These are phyloP conservation scores for Araneus ventricosus DNA, from an alignment of 1,140 invertebrate genomes.

Conservation along the genomic window DNA sequence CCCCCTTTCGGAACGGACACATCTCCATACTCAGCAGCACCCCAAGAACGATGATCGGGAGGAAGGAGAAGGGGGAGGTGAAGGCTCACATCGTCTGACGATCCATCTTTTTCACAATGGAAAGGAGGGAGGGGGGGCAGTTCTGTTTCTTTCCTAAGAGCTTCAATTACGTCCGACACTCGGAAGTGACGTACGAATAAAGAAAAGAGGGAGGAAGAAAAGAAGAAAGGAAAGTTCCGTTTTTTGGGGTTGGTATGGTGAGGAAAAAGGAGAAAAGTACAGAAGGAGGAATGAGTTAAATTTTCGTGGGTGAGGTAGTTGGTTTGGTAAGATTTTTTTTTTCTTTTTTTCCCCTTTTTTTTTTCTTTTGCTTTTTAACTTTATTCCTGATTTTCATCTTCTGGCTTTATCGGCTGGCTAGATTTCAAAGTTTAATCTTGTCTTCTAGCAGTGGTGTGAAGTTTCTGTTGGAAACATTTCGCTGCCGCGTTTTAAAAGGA, in stretches of 20 bases:
- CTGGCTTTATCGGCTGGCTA: not conserved
- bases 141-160: conserved; percentile 68
- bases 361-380: not conserved
- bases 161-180: conserved; percentile 73
- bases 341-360: not conserved
- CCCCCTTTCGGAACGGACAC: conserved; percentile 31
- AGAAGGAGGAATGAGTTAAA: conserved; percentile 53
- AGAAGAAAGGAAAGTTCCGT: conserved; percentile 7
- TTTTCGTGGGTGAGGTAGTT: conserved; percentile 34
- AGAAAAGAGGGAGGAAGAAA: not conserved
- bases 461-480: not conserved
- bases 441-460: not conserved
- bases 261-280: not conserved
- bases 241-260: not conserved
- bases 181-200: conserved; percentile 40
- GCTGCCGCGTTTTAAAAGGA: no score
- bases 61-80: not conserved
- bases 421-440: not conserved
- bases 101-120: conserved; percentile 69
- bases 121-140: not conserved
- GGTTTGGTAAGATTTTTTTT: not conserved
- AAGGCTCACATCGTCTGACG: conserved; percentile 49
- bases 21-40: conserved; percentile 51
- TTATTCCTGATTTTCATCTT: not conserved
- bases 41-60: conserved; percentile 29